phyloP scores from a whole-genome alignment of 2,113 vertebrate genomes.

The Leptocoma aspasia region DNA sequence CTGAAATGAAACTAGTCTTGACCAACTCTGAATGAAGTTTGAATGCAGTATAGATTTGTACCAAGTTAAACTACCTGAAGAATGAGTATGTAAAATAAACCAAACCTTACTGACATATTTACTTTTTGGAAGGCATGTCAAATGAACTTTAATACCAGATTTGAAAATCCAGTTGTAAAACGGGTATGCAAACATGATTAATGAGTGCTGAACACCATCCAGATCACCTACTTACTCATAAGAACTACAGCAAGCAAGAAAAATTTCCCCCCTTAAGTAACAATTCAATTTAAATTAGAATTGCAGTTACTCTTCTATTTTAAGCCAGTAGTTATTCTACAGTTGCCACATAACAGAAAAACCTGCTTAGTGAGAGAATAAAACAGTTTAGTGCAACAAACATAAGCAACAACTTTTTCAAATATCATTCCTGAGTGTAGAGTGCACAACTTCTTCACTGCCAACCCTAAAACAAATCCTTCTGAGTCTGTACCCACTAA shows the following conservation, averaged over 20 bases:
- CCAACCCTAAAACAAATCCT: neutral
- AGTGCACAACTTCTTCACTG: neutral
- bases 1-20: conserved; percentile 58
- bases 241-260: neutral
- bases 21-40: conserved; percentile 48
- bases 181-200: conserved; percentile 57
- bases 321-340: neutral
- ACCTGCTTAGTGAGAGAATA: neutral
- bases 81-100: conserved; percentile 61
- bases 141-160: conserved; percentile 66
- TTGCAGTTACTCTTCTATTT: neutral
- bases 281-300: conserved; percentile 46
- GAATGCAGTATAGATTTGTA: conserved; percentile 42
- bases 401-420: conserved; percentile 5
- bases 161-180: conserved; percentile 73
- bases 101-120: conserved; percentile 68
- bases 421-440: neutral
- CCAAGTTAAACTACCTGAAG: conserved; percentile 37
- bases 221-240: conserved; percentile 25
- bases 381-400: neutral
- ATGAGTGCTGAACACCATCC: conserved; percentile 52
- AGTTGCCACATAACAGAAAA: neutral
- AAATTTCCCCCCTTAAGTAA: conserved; percentile 30
- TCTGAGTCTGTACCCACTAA: neutral
- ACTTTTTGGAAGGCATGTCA: conserved; percentile 56